Percentiles rank a stretch among this genome's conserved stretches.
phyloP scores from a whole-genome alignment of 37 sponge, comb jelly and placozoan genomes.

The Tethya wilhelma region DNA sequence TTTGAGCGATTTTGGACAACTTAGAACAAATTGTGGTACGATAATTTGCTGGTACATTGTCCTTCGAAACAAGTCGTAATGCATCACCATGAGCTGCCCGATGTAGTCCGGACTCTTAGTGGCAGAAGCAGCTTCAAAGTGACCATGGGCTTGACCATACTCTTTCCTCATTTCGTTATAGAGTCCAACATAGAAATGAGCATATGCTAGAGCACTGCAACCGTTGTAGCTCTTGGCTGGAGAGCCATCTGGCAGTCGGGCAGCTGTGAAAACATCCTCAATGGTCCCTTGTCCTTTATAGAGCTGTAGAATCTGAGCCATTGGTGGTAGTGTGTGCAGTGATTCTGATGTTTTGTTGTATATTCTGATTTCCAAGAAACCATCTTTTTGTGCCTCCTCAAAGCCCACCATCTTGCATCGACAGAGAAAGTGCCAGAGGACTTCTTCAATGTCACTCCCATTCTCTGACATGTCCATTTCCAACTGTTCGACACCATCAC shows the following conservation, averaged over 20 bases:
- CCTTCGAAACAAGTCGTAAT: constrained; percentile 16
- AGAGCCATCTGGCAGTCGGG: constrained; percentile 4
- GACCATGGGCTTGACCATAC: not conserved
- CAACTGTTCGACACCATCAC: constrained; percentile 54
- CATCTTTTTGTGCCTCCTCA: constrained; percentile 23
- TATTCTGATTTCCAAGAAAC: too few relatives aligned
- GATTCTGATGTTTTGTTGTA: too few relatives aligned
- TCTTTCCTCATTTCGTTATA: constrained; percentile 34
- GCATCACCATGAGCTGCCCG: constrained; percentile 54
- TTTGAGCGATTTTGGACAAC: too few relatives aligned
- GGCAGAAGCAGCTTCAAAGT: constrained; percentile 45
- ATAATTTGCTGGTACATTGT: not conserved
- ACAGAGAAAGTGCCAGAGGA: constrained; percentile 68
- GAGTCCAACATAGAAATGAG: constrained; percentile 65
- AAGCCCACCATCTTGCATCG: constrained; percentile 25
- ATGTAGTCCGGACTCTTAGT: constrained; percentile 63
- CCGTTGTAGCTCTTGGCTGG: constrained; percentile 43
- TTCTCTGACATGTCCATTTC: constrained; percentile 55
- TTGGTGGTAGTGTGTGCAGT: constrained; percentile 18
- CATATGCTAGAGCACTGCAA: constrained; percentile 66
- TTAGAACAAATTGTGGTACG: constrained; percentile 4
- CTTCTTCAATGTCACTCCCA: constrained; percentile 58
- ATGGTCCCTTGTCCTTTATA: constrained; percentile 22
- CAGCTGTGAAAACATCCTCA: constrained; percentile 40
- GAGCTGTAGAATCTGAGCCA: constrained; percentile 47